These are phyloP conservation scores for Mandrillus leucophaeus DNA, from an alignment of 2,113 vertebrate species.

Conservation along the genomic window DNA sequence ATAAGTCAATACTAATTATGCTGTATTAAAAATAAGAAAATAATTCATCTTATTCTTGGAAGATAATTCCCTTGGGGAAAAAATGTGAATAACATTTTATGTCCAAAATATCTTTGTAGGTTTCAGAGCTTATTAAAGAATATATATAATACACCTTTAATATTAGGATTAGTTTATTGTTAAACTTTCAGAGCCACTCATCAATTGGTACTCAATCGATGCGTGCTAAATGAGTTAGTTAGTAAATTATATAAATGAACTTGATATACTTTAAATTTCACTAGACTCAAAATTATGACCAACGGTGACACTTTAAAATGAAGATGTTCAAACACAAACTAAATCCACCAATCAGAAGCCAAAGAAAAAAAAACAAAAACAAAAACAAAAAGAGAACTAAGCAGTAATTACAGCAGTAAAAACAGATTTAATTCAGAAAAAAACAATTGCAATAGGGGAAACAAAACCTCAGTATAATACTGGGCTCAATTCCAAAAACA, in stretches of 20 bases:
- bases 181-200: neutral
- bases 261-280: neutral
- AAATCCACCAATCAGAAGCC: neutral
- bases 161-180: neutral
- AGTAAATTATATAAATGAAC: neutral
- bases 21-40: constrained; percentile 21
- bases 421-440: neutral
- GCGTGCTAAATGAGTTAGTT: neutral
- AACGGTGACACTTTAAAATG: neutral
- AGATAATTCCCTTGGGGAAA: neutral
- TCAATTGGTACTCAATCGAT: neutral
- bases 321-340: neutral
- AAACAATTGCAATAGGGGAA: neutral
- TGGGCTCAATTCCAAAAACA: neutral
- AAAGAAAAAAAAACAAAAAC: neutral
- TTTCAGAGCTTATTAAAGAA: neutral
- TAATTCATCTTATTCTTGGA: neutral
- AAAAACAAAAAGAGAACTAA: neutral
- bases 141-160: neutral
- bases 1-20: neutral
- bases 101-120: neutral
- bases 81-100: neutral
- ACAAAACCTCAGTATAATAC: neutral
- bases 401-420: neutral
- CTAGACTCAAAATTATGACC: neutral